phyloP scores from a whole-genome alignment of 23 tunicate genomes.

The Styela plicata region DNA sequence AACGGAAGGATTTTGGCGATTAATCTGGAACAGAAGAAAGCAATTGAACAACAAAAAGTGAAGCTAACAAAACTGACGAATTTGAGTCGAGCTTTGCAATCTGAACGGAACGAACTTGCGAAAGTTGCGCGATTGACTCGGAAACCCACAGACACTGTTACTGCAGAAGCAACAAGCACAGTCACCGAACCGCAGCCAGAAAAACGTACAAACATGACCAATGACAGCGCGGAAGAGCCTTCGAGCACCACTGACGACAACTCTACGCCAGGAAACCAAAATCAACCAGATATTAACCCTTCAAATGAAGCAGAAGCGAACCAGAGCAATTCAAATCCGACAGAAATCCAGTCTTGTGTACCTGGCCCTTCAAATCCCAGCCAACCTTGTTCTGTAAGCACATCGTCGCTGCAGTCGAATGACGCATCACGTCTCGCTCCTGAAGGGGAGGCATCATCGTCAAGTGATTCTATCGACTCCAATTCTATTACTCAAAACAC shows the following conservation, averaged over 20 bases:
- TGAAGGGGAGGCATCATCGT: too few relatives aligned
- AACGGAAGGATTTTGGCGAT: constrained; percentile 43
- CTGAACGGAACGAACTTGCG: constrained; percentile 69
- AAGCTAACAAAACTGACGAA: constrained; percentile 54
- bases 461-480: too few relatives aligned
- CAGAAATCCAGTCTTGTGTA: too few relatives aligned
- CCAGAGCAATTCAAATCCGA: neutral
- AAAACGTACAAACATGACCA: neutral
- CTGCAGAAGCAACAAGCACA: neutral
- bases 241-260: neutral
- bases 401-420: too few relatives aligned
- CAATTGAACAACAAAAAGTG: constrained; percentile 40
- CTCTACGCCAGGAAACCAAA: neutral
- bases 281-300: neutral
- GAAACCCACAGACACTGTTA: neutral
- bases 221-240: neutral
- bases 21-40: constrained; percentile 13
- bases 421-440: too few relatives aligned
- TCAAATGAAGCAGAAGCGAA: neutral
- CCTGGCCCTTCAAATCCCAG: too few relatives aligned
- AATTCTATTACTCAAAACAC: too few relatives aligned
- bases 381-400: too few relatives aligned
- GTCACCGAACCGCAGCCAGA: neutral
- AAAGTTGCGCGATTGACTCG: constrained; percentile 8
- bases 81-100: constrained; percentile 72